Evolutionary conservation across 2,797 vertebrate species (phyloP).

Genomic region (Lutjanus argentimaculatus): DNA sequence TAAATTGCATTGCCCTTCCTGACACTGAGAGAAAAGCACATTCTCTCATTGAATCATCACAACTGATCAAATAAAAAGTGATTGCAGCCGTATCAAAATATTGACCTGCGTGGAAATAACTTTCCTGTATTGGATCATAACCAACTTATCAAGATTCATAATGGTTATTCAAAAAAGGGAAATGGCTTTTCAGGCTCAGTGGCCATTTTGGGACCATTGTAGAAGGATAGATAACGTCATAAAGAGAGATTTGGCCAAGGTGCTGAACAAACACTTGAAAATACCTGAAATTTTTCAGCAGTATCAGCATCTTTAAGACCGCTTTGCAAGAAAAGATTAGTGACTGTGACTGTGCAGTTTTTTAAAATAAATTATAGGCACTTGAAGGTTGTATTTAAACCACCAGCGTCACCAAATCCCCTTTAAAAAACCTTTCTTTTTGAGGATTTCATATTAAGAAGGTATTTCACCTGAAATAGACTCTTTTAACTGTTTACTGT

Average conservation of each 20-base stretch:
- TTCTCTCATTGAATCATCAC: slow-evolving; percentile 33
- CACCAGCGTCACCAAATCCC: neutral
- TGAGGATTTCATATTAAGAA: neutral
- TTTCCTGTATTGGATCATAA: slow-evolving; percentile 36
- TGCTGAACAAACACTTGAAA: neutral
- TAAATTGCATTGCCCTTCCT: slow-evolving; percentile 33
- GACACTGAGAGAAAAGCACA: slow-evolving; percentile 5
- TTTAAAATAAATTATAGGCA: neutral
- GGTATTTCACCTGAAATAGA: neutral
- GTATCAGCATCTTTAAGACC: neutral
- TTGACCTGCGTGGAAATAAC: slow-evolving; percentile 28
- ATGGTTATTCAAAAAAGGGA: neutral
- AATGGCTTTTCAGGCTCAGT: slow-evolving; percentile 3
- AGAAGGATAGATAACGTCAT: neutral
- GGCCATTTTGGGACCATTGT: neutral
- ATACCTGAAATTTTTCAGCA: neutral
- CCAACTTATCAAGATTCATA: slow-evolving; percentile 24
- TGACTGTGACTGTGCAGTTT: neutral
- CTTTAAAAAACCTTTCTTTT: neutral
- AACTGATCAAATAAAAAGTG: slow-evolving; percentile 39
- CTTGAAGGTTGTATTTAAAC: no score
- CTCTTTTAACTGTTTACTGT: neutral
- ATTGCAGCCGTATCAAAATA: slow-evolving; percentile 25
- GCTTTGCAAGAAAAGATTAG: neutral
- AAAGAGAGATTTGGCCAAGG: neutral